phyloP scores from a whole-genome alignment of 2,113 vertebrate genomes.

The Tympanuchus pallidicinctus region DNA sequence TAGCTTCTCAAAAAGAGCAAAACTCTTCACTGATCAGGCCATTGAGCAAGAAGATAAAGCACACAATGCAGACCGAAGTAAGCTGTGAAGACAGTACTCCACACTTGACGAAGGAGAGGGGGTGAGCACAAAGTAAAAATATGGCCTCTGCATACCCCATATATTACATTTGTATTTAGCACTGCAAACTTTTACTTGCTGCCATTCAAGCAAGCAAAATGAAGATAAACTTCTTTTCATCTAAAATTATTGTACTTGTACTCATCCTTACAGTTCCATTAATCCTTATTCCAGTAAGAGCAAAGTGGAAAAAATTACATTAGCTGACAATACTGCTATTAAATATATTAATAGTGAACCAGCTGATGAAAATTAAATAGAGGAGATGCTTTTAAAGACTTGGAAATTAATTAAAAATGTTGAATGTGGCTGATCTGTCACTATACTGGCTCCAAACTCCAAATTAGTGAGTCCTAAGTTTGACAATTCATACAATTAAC shows the following conservation, averaged over 20 bases:
- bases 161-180: neutral
- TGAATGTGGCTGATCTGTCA: neutral
- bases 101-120: fast-evolving
- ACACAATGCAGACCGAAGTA: neutral
- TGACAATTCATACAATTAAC: neutral
- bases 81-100: neutral
- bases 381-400: neutral
- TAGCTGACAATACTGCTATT: constrained; percentile 15
- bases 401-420: neutral
- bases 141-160: neutral
- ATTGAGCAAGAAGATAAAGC: neutral
- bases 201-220: neutral
- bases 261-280: neutral
- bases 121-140: neutral
- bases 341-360: constrained; percentile 4
- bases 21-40: neutral
- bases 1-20: neutral
- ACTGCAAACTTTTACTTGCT: neutral
- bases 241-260: neutral
- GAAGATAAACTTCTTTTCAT: neutral
- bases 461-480: neutral
- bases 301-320: constrained; percentile 2
- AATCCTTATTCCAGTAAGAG: neutral
- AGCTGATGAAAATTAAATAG: constrained; percentile 30
- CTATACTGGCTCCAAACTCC: neutral